These are phyloP conservation scores for Teleopsis dalmanni DNA, from an alignment of 1,140 invertebrate genomes.

Conservation along the genomic window DNA sequence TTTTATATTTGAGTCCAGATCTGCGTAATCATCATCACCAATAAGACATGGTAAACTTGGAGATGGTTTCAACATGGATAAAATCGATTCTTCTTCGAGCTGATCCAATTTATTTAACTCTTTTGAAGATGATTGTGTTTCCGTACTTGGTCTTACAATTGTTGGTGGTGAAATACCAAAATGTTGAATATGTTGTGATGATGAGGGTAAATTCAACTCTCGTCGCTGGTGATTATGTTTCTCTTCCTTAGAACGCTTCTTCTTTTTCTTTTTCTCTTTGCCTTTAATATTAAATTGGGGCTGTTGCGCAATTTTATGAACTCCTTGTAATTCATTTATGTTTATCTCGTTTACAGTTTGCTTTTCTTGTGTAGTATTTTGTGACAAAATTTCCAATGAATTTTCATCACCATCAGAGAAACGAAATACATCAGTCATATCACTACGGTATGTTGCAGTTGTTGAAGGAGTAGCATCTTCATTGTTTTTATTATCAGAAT, in stretches of 20 bases:
- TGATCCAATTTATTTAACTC: too few species aligned
- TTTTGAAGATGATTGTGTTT: too few species aligned
- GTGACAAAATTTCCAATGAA: conserved; percentile 17
- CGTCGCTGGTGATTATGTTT: conserved; percentile 60
- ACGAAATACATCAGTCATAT: conserved; percentile 42
- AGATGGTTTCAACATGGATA: conserved; percentile 37
- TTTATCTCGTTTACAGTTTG: conserved; percentile 15
- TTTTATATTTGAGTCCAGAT: neutral
- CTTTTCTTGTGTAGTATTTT: neutral
- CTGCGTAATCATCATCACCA: conserved; percentile 34
- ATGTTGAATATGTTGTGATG: neutral
- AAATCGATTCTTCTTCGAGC: conserved; percentile 9
- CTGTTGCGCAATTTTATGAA: neutral
- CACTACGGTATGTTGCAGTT: conserved; percentile 36
- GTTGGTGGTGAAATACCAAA: conserved; percentile 9
- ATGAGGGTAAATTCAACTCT: conserved; percentile 37
- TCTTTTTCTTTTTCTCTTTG: conserved; percentile 74
- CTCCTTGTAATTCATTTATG: neutral
- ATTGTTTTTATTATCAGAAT: conserved; percentile 43
- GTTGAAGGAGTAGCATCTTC: conserved; percentile 39
- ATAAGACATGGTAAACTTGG: conserved; percentile 38
- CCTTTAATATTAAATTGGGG: conserved; percentile 43
- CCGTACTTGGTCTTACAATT: neutral
- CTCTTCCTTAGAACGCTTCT: conserved; percentile 73
- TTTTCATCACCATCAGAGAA: conserved; percentile 50